Evolutionary conservation across 2,113 vertebrate genomes (phyloP).

Genomic region (Verasper variegatus): DNA sequence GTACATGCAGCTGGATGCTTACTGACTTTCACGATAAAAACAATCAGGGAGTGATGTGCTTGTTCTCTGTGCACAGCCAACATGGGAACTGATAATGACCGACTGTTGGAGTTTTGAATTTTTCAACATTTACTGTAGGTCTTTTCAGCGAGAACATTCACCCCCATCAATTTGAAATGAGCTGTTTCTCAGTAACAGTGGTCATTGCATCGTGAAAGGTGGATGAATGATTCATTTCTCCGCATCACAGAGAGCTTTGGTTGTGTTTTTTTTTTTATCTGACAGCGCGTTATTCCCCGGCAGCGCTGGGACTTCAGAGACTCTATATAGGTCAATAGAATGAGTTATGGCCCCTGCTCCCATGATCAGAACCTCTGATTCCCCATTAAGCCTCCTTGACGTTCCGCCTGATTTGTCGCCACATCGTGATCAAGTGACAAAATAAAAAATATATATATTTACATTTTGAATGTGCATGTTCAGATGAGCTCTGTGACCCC

Average conservation of each 20-base stretch:
- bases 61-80: not conserved
- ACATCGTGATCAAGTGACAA: not conserved
- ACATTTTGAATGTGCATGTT: conserved; percentile 10
- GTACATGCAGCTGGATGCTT: not conserved
- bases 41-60: no score
- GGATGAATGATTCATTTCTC: conserved; percentile 35
- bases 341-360: conserved; percentile 23
- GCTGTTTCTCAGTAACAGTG: not conserved
- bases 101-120: not conserved
- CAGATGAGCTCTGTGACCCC: conserved; percentile 10
- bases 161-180: conserved; percentile 18
- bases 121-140: conserved; percentile 9
- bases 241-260: conserved; percentile 8
- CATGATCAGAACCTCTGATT: conserved; percentile 48
- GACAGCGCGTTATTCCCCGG: not conserved
- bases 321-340: conserved; percentile 30
- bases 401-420: not conserved
- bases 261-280: conserved; percentile 33
- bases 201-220: not conserved
- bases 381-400: conserved; percentile 17
- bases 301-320: conserved; percentile 25
- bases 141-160: conserved; percentile 1
- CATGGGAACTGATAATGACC: not conserved
- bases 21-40: not conserved
- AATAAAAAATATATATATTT: not conserved